Conservation (phyloP, 2,113 vertebrate genomes). For the Conger conger region DNA sequence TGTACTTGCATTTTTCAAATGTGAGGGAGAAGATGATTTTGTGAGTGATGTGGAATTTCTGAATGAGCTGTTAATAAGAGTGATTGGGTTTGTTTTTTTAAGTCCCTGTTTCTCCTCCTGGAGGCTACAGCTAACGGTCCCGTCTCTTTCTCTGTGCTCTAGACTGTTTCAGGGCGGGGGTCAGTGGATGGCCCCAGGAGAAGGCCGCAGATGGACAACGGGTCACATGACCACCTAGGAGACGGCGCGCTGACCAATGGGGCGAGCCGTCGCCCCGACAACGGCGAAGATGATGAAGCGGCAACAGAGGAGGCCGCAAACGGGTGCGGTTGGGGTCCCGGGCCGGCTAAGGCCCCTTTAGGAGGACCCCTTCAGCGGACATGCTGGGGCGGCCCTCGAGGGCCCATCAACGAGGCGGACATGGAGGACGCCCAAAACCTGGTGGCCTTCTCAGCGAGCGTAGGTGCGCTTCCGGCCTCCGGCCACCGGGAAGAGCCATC, state of each 20-base stretch:
- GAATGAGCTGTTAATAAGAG: not conserved
- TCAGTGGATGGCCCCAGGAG: constrained; percentile 93
- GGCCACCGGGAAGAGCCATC: constrained; percentile 49
- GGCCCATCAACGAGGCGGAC: constrained; percentile 62
- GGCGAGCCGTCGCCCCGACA: constrained; percentile 70
- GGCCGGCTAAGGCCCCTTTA: constrained; percentile 59
- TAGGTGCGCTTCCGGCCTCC: constrained; percentile 80
- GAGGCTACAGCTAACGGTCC: not conserved
- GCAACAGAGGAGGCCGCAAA: constrained; percentile 49
- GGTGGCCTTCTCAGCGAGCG: constrained; percentile 88
- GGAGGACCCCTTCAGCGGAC: constrained; percentile 50
- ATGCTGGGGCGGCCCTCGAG: constrained; percentile 52
- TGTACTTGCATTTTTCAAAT: not conserved
- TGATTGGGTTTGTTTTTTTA: not conserved
- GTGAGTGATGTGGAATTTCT: not conserved
- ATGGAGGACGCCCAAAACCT: constrained; percentile 89
- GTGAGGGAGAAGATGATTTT: not conserved
- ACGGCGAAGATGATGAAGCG: constrained; percentile 53
- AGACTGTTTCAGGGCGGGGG: constrained; percentile 84
- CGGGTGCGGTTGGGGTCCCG: constrained; percentile 56
- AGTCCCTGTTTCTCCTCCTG: not conserved
- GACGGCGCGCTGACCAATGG: constrained; percentile 87
- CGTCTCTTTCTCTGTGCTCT: constrained; percentile 38
- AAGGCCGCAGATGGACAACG: constrained; percentile 98
- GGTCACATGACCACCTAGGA: constrained; percentile 90